Percentiles rank a stretch among this genome's conserved stretches.
Evolutionary conservation across 2,888 invertebrate genomes (phyloP).

Genomic region (Polydesmus complanatus): DNA sequence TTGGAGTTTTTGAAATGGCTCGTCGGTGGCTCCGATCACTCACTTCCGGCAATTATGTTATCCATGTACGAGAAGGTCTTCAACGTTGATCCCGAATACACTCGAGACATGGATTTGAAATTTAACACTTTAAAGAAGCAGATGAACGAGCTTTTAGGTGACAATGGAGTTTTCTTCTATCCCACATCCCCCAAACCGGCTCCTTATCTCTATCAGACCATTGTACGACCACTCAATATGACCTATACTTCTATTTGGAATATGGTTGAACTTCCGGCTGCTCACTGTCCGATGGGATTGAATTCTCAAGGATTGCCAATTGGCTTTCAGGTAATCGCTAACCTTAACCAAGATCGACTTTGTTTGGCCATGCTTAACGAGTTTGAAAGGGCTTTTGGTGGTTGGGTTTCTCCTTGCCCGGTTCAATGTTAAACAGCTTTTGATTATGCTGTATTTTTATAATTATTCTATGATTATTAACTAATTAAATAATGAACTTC

Average conservation of each 20-base stretch:
- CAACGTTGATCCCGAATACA: conserved; percentile 41
- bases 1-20: conserved; percentile 59
- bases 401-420: conserved; percentile 45
- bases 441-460: too few species aligned
- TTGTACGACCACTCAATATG: conserved; percentile 68
- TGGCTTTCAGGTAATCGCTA: conserved; percentile 62
- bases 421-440: too few species aligned
- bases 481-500: too few species aligned
- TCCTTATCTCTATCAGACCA: conserved; percentile 72
- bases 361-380: conserved; percentile 65
- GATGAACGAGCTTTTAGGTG: conserved; percentile 54
- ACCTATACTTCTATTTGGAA: conserved; percentile 76
- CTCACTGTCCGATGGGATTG: conserved; percentile 64
- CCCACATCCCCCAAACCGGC: conserved; percentile 82
- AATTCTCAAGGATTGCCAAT: conserved; percentile 53
- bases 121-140: conserved; percentile 28
- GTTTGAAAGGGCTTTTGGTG: conserved; percentile 63
- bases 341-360: conserved; percentile 58
- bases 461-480: too few species aligned
- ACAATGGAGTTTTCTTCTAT: conserved; percentile 70
- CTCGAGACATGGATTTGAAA: conserved; percentile 33
- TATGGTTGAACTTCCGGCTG: conserved; percentile 71
- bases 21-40: conserved; percentile 61
- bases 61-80: conserved; percentile 50
- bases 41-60: conserved; percentile 62